Evolutionary conservation across 2,113 vertebrate species (phyloP), one percentile per base, ranked within the genome.

Genomic region (Xiphophorus hellerii): DNA sequence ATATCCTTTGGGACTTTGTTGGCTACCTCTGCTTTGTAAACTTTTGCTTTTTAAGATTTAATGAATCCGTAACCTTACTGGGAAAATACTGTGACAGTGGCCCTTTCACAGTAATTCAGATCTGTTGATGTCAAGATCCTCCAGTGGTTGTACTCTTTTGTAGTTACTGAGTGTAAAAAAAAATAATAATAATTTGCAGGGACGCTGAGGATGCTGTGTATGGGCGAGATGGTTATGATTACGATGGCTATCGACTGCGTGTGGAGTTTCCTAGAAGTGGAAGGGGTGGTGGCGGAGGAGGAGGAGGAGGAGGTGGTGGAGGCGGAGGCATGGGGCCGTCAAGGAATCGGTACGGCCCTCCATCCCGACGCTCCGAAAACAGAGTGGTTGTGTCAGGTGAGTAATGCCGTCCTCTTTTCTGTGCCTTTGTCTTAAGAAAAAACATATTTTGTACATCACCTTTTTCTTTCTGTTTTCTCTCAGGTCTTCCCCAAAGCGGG

Each of bases 321-420:
- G 87, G 88, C 0, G 87, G 89, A 0, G 91, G 92, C 14, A 83
- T 88, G 64, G 92, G 93, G 82, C 92, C 86, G 37, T 93, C 92
- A 5, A 92, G 93, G 88, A 95, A 91, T 84, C 93, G 95, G 86
- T 93, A 93, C 67, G 96, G 88, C 71, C 95, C 96, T 62, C 96
- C 96, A 2, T 96, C 96, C 65, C 93, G 96, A 58, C 95, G 96
- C 74, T 97, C 96, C 0, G 96, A 97, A 90, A 95, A 96, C 91
- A 95, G 96, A 91, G 96, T 97, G 89, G 93, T 97, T 78, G 96
- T 97, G 86, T 96, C 96, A 93, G 96, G 96, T 97, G 85, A 8
- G 88, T 75, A 4, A 35, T 2, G 0, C 35, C 7, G 76, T 68
- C 48, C 25, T 37, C 20, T 11, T 5, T 37, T 27, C 4, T 48